Percentiles rank a stretch among this genome's conserved stretches.
Conservation (phyloP, 2,888 invertebrate species). For the Acanthopleura granulata region DNA sequence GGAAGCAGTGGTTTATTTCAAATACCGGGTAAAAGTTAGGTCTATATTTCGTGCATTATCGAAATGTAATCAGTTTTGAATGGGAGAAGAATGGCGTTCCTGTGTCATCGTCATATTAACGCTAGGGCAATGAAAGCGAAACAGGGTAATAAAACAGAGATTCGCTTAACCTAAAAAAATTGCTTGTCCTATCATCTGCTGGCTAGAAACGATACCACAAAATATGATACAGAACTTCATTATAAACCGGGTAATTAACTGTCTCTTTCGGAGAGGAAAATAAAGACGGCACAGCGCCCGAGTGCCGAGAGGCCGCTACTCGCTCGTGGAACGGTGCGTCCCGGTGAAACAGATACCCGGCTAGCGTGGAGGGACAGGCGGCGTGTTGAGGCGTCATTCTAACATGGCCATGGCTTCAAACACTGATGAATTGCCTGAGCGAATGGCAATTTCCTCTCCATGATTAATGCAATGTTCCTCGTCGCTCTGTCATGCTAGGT, state of each 20-base stretch:
- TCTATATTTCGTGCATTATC: not conserved
- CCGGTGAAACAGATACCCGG: not conserved
- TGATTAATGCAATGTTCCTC: constrained; percentile 7
- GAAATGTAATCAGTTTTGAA: constrained; percentile 4
- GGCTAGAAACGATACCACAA: not conserved
- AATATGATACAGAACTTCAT: constrained; percentile 8
- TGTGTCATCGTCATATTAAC: not conserved
- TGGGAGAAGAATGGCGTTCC: not conserved
- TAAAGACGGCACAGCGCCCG: not conserved
- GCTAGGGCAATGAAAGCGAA: not conserved
- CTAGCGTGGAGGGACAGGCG: too few relatives aligned
- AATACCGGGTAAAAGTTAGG: not conserved
- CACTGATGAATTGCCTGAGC: constrained; percentile 14
- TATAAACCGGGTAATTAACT: not conserved
- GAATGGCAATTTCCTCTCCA: constrained; percentile 12
- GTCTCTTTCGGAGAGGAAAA: not conserved
- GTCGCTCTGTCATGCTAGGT: constrained; percentile 7
- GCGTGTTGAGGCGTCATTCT: not conserved
- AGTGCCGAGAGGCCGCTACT: not conserved
- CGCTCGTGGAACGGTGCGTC: not conserved
- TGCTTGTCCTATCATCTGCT: not conserved
- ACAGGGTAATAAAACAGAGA: not conserved
- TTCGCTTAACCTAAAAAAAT: not conserved
- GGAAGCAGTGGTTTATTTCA: not conserved
- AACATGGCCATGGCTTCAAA: not conserved